Percentiles rank a stretch among this genome's conserved stretches.
phyloP scores from a whole-genome alignment of 2,888 invertebrate species.

The Platypus cylindrus region DNA sequence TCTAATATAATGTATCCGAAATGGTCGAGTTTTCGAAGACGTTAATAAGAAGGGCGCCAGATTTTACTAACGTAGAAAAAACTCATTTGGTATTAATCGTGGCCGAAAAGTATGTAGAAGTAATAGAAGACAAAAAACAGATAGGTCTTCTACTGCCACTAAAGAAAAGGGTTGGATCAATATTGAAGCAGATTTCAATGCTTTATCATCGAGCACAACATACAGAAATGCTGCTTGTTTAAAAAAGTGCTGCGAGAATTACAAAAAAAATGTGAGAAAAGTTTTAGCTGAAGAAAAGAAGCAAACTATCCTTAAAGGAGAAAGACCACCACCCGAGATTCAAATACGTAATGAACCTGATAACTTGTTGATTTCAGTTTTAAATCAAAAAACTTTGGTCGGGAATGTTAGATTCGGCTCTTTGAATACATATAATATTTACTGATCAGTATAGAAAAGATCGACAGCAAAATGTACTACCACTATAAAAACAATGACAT shows the following conservation, averaged over 20 bases:
- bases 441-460: background rate
- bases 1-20: too few species aligned
- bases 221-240: conserved; percentile 5
- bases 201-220: conserved; percentile 1
- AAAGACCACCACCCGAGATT: conserved; percentile 3
- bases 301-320: conserved; percentile 3
- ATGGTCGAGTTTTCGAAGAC: too few species aligned
- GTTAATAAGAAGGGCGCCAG: too few species aligned
- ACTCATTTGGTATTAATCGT: background rate
- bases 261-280: conserved; percentile 4
- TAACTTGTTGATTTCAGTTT: background rate
- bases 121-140: conserved; percentile 4
- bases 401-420: background rate
- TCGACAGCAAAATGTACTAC: too few species aligned
- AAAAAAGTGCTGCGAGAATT: conserved; percentile 5
- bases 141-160: background rate
- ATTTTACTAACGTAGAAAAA: too few species aligned
- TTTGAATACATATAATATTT: background rate
- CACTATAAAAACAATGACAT: conserved; percentile 4
- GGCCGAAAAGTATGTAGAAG: conserved; percentile 3
- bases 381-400: background rate
- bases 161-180: conserved; percentile 3
- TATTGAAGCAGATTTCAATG: conserved; percentile 1
- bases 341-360: too few species aligned
- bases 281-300: conserved; percentile 4